Base-by-base conservation (phyloP, 2,888 invertebrate species). In the Caenorhabditis virilis region DNA sequence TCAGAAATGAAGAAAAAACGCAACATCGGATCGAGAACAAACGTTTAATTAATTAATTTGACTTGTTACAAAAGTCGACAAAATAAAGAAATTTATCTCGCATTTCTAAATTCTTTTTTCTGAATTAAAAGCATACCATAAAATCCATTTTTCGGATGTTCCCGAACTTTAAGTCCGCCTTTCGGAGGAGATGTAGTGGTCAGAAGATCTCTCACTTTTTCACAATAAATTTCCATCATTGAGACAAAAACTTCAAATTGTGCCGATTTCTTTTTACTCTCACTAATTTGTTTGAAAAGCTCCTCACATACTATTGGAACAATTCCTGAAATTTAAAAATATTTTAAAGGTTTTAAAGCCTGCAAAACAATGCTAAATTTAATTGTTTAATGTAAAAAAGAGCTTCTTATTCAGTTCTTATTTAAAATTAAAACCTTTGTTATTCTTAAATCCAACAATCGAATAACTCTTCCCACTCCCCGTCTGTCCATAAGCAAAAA, bases 181-280 rank as follows among this genome's bases (percentile, higher is more conserved):
- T 83, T 86, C 70, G 80, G 80, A 25, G 82, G 72, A 6, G 73
- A 59, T 27, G 77, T 78, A 2, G 63, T 53, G 13, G 67, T 70
- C 22, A 81, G 61, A 1, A 81, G 69, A 65, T 82, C 80, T 13
- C 79, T 66, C 3, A 80, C 69, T 53, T 86, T 84, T 78, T 88
- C 88, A 77, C 87, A 87, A 82, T 88, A 88, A 67, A 88, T 87
- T 78, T 88, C 88, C 69, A 88, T 78, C 87, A 88, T 88, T 61
- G 86, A 87, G 62, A 88, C 84, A 49, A 85, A 83, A 7, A 88
- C 87, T 76, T 85, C 85, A 77, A 77, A 85, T 59, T 84, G 83
- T 13, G 78, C 79, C 18, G 75, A 63, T 33, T 73, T 77, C 22
- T 82, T 82, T 59, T 83, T 84, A 61, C 84, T 84, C 35, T 80